Evolutionary conservation across 2,113 vertebrate species (phyloP), one percentile per base, ranked within the genome.

Genomic region (Pygoscelis antarcticus): DNA sequence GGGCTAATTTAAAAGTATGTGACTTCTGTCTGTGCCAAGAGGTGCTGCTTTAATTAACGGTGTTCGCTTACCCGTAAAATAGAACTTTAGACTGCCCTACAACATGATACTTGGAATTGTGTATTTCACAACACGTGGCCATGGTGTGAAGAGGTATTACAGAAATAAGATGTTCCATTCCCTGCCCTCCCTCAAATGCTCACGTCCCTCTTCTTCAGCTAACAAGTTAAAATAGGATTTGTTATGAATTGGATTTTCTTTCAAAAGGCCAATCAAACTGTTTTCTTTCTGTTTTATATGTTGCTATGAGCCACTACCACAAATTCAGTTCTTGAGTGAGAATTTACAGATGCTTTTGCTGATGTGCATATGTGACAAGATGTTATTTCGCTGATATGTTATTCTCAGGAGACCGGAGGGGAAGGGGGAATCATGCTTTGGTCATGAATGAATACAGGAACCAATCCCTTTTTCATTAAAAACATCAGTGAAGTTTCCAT

Each of bases 281-380:
- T 86, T 90, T 84, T 58, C 42, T 74, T 83, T 83, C 52, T 74
- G 68, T 5, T 83, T 89, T 64, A 44, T 55, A 70, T 69, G 90
- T 89, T 91, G 75, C 61, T 89, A 55, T 89, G 77, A 84, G 60
- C 64, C 54, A 30, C 60, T 74, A 65, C 52, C 65, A 88, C 34
- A 61, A 80, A 70, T 61, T 54, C 27, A 54, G 13, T 42, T 78
- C 58, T 79, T 74, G 47, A 75, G 64, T 70, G 38, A 62, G 60
- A 89, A 80, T 79, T 91, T 64, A 57, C 36, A 87, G 71, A 57
- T 92, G 52, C 47, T 92, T 90, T 91, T 95, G 29, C 52, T 92
- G 54, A 61, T 77, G 26, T 71, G 30, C 36, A 4, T 62, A 16
- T 75, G 29, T 52, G 81, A 85, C n/a, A 42, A 91, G 75, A 69